These are phyloP conservation scores for Coryphaenoides rupestris DNA, from an alignment of 2,113 vertebrate genomes.

Conservation along the genomic window DNA sequence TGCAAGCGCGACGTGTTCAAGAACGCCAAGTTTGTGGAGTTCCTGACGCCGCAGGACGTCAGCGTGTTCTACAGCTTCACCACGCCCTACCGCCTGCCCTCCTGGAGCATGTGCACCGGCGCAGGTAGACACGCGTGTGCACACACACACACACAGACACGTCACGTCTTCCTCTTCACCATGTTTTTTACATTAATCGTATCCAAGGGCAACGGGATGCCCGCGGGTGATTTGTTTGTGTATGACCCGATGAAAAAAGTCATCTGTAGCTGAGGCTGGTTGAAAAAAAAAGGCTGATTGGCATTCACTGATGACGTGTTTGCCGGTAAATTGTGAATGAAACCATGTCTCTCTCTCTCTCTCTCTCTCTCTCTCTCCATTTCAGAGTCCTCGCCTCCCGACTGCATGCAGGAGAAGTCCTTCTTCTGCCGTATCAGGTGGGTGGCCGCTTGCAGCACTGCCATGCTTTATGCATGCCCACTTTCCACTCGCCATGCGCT, in stretches of 20 bases:
- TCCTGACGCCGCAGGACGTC: slow-evolving; percentile 88
- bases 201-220: too few relatives aligned
- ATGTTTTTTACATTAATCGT: too few relatives aligned
- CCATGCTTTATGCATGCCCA: slow-evolving; percentile 31
- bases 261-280: background rate
- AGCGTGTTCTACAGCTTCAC: slow-evolving; percentile 92
- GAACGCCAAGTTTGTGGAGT: slow-evolving; percentile 89
- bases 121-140: slow-evolving; percentile 70
- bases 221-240: too few relatives aligned
- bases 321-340: slow-evolving; percentile 31
- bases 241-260: too few relatives aligned
- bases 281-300: too few relatives aligned
- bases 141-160: too few relatives aligned
- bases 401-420: slow-evolving; percentile 90
- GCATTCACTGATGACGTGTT: too few relatives aligned
- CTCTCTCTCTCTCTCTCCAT: too few relatives aligned
- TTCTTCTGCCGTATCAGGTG: slow-evolving; percentile 97
- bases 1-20: slow-evolving; percentile 83
- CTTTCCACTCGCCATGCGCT: slow-evolving; percentile 24
- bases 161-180: too few relatives aligned
- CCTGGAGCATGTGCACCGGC: slow-evolving; percentile 83
- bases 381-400: slow-evolving; percentile 82
- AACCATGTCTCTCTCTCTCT: slow-evolving; percentile 36
- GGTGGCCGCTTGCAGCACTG: slow-evolving; percentile 59
- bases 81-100: slow-evolving; percentile 83